Evolutionary conservation across 2,888 invertebrate genomes (phyloP).

Genomic region (Pherbina coryleti): DNA sequence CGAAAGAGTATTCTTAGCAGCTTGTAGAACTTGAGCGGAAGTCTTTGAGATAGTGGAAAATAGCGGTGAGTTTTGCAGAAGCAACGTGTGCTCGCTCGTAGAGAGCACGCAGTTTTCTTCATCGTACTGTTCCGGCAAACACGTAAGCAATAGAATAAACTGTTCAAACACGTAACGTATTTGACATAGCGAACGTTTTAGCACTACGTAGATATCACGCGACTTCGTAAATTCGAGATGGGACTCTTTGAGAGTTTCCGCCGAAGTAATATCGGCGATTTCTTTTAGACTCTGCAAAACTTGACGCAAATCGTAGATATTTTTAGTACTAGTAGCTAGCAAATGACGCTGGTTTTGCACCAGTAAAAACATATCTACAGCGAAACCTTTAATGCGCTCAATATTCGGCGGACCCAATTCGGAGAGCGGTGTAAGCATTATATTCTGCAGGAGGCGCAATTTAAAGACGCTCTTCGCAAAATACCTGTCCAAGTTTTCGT

Average conservation of each 20-base stretch:
- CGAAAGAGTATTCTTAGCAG: constrained; percentile 51
- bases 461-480: constrained; percentile 67
- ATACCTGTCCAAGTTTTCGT: constrained; percentile 64
- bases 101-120: constrained; percentile 51
- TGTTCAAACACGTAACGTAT: constrained; percentile 75
- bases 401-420: constrained; percentile 86
- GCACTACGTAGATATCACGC: constrained; percentile 51
- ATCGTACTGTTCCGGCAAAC: constrained; percentile 71
- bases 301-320: constrained; percentile 73
- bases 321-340: constrained; percentile 73
- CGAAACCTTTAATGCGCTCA: constrained; percentile 88
- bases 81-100: constrained; percentile 20
- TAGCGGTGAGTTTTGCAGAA: constrained; percentile 48
- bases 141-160: constrained; percentile 76
- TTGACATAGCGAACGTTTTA: constrained; percentile 57
- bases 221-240: constrained; percentile 54
- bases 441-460: constrained; percentile 64
- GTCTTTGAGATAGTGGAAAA: constrained; percentile 48
- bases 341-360: constrained; percentile 77
- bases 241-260: constrained; percentile 31
- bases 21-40: constrained; percentile 51
- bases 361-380: constrained; percentile 80
- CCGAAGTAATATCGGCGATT: constrained; percentile 54
- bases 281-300: constrained; percentile 67
- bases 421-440: constrained; percentile 75